Conservation (phyloP, 2,113 vertebrate genomes). For the Chlorocebus sabaeus region DNA sequence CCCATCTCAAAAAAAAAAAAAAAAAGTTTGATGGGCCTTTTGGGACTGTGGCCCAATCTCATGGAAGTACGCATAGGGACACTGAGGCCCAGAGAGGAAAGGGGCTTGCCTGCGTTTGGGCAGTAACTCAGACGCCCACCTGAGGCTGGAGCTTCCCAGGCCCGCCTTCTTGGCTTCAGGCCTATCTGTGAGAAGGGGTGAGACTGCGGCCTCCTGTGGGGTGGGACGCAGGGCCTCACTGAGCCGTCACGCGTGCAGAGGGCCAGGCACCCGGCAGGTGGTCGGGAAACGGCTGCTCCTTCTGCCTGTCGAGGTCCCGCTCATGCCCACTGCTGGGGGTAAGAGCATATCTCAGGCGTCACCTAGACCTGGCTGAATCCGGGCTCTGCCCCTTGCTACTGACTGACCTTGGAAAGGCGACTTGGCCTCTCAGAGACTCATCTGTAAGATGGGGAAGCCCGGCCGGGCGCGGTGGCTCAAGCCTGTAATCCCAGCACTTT, state of each 20-base stretch:
- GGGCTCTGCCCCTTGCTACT: neutral
- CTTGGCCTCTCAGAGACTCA: neutral
- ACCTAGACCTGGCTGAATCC: no score
- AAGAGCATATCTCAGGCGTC: accelerated
- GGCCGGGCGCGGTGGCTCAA: no score
- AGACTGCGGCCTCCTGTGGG: accelerated
- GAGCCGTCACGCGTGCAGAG: accelerated
- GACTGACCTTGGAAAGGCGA: neutral
- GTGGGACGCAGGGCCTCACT: neutral
- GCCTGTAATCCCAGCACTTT: no score
- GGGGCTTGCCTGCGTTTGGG: accelerated
- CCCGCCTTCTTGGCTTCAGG: neutral
- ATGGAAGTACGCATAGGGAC: neutral
- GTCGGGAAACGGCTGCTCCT: accelerated
- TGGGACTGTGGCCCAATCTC: neutral
- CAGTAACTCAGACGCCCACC: neutral
- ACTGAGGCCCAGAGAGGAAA: neutral
- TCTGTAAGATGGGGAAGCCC: neutral
- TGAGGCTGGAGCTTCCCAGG: accelerated
- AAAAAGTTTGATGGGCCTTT: neutral
- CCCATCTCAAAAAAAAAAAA: no score
- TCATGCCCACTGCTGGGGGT: accelerated
- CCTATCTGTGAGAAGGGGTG: neutral
- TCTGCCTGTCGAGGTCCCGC: accelerated
- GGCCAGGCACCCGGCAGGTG: neutral